Evolutionary conservation across 2,113 vertebrate genomes (phyloP), one percentile per base, ranked within the genome.

Genomic region (Rhinopomastus cyanomelas): DNA sequence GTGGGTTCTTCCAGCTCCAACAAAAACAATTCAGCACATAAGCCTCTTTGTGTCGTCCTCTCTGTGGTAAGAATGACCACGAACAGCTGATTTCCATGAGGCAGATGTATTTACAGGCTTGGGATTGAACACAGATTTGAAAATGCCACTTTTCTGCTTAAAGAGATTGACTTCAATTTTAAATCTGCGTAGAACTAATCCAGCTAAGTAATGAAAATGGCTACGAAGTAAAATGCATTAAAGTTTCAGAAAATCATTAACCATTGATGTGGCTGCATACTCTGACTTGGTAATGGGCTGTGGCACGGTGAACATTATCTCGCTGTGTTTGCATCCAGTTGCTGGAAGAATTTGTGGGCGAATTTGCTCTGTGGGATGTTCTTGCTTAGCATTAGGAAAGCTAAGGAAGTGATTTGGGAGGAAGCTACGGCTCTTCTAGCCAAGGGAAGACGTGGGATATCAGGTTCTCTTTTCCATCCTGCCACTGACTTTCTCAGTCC

Each of bases 21-120:
- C 87, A 85, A 89, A 91, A 95, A 90, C 91, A 95, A 76, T 79
- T 81, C 60, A 82, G 81, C 16, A 18, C 62, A 75, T 92, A 95
- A 92, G 89, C 86, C 67, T 94, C 90, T 95, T 95, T 95, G 89
- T 92, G 87, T 95, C 95, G 91, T 81, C 91, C 64, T 61, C 78
- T 78, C 79, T 81, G 83, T 89, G 89, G 30, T 74, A 94, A 94
- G 88, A 94, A 48, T 87, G 53, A 27, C 75, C 89, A 67, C 26
- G 76, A 94, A 74, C 92, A 92, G 93, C 91, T 94, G 92, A 94
- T 95, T 95, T 89, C 69, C 79, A 68, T 16, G 9, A 92, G 80
- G 62, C 89, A 89, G 67, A 81, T 64, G 49, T 94, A 96, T 95
- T 95, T 96, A 88, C 94, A 94, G 88, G 57, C 76, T 90, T 78